Evolutionary conservation across 2,797 vertebrate genomes (phyloP).

Genomic region (Protosalanx chinensis): DNA sequence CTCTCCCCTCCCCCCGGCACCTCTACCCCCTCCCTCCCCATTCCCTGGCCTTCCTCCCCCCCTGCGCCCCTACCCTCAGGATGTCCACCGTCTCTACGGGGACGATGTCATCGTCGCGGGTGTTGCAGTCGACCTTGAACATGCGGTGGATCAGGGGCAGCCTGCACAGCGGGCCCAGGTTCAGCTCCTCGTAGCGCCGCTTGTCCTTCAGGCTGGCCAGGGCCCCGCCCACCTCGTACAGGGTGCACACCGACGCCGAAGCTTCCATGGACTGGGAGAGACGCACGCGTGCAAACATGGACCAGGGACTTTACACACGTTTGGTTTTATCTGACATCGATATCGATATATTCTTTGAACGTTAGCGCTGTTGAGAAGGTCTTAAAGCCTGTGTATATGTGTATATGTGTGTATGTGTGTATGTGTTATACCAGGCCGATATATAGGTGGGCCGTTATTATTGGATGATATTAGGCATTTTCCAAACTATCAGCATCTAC

Average conservation of each 20-base stretch:
- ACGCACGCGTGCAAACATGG: neutral
- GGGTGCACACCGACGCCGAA: slow-evolving; percentile 64
- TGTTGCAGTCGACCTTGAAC: slow-evolving; percentile 71
- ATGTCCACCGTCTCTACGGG: slow-evolving; percentile 75
- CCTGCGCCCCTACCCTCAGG: slow-evolving; percentile 60
- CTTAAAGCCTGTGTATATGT: neutral
- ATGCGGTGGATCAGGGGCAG: slow-evolving; percentile 70
- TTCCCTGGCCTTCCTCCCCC: too few relatives aligned
- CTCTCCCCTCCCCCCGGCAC: too few relatives aligned
- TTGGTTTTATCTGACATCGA: neutral
- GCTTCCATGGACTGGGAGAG: slow-evolving; percentile 60
- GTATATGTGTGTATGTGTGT: neutral
- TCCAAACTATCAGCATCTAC: too few relatives aligned
- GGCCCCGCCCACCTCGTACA: slow-evolving; percentile 74
- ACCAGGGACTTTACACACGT: neutral
- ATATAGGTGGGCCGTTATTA: too few relatives aligned
- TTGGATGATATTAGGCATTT: too few relatives aligned
- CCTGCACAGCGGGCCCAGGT: slow-evolving; percentile 78
- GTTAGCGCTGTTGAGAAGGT: neutral
- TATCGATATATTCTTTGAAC: neutral
- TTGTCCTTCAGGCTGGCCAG: slow-evolving; percentile 76
- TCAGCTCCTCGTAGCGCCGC: slow-evolving; percentile 74
- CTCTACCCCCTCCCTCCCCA: neutral
- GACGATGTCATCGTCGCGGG: slow-evolving; percentile 75
- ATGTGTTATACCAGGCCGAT: too few relatives aligned